These are phyloP conservation scores for Centropristis striata DNA, from an alignment of 2,113 vertebrate genomes.

Conservation along the genomic window DNA sequence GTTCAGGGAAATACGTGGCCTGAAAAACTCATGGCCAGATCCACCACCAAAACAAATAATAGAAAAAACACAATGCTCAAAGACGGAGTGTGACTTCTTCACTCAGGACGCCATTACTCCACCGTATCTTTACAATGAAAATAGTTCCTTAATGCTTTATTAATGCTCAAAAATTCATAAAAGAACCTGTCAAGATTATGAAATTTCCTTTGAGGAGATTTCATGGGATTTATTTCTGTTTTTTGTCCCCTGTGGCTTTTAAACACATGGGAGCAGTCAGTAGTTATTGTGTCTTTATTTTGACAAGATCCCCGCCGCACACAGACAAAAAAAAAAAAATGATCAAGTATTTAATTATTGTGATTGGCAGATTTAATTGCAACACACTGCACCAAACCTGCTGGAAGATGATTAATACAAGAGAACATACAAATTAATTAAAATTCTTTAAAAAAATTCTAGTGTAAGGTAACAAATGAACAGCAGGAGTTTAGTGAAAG, in stretches of 20 bases:
- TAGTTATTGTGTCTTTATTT: neutral
- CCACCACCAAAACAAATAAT: too few species aligned
- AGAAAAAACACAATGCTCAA: too few species aligned
- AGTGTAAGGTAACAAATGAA: neutral
- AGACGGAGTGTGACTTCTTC: too few species aligned
- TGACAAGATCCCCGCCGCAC: neutral
- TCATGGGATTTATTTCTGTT: neutral
- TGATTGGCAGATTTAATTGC: constrained; percentile 2
- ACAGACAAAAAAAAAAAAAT: neutral
- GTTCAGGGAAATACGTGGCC: too few species aligned
- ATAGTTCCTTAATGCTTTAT: too few species aligned
- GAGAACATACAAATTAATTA: neutral
- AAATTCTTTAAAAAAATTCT: neutral
- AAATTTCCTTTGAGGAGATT: neutral
- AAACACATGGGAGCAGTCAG: neutral
- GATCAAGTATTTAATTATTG: neutral
- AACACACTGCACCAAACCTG: neutral
- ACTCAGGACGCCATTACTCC: too few species aligned
- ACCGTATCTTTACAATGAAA: too few species aligned
- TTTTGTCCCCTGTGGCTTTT: neutral
- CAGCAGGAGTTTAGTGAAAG: neutral
- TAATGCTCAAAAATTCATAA: too few species aligned
- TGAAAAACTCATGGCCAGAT: too few species aligned
- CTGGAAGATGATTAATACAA: neutral
- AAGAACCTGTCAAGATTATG: neutral